Evolutionary conservation across 2,113 vertebrate genomes (phyloP).

Genomic region (Gambusia affinis): DNA sequence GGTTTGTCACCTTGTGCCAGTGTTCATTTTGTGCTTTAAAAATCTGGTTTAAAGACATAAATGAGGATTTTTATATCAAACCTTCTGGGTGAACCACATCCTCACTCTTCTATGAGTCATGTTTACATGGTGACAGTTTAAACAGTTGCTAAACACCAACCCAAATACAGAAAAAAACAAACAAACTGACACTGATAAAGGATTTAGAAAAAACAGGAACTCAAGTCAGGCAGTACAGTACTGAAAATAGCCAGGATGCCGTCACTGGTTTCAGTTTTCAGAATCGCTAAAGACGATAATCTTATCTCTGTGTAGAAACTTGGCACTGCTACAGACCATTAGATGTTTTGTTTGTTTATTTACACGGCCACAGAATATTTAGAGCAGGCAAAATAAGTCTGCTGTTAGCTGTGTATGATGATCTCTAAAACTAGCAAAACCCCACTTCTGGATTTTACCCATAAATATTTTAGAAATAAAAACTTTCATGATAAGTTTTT

Average conservation of each 20-base stretch:
- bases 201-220: background rate
- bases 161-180: background rate
- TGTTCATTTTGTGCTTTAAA: too few species aligned
- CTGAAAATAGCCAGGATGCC: background rate
- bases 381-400: too few species aligned
- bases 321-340: background rate
- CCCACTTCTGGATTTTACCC: background rate
- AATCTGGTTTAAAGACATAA: too few species aligned
- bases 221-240: background rate
- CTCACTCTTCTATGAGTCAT: background rate
- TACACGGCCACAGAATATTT: background rate
- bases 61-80: background rate
- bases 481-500: background rate
- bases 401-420: background rate
- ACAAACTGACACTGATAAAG: background rate
- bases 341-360: background rate
- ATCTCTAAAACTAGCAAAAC: background rate
- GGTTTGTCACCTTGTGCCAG: too few species aligned
- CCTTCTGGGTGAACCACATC: background rate
- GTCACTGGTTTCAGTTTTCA: background rate
- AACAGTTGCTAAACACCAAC: background rate
- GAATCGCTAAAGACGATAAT: background rate
- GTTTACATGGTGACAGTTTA: slow-evolving; percentile 10
- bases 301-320: background rate
- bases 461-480: background rate